Evolutionary conservation across 2,797 vertebrate species (phyloP), one percentile per base, ranked within the genome.

Genomic region (Phrynocephalus vlangalii): DNA sequence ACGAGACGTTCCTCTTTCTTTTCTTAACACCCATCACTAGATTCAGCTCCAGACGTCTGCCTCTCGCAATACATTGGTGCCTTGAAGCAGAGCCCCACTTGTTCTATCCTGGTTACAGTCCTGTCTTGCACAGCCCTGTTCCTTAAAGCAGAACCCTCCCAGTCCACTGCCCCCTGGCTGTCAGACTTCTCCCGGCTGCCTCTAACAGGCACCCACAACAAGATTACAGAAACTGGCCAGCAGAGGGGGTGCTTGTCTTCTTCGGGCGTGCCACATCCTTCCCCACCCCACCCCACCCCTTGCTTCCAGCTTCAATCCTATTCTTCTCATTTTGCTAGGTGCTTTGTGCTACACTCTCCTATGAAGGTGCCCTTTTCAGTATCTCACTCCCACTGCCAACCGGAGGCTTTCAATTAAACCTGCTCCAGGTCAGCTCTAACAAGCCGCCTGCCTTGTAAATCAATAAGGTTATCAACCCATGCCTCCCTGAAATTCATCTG

Each of bases 351-450:
- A 22, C 22, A 81, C 73, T 81, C 28, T 86, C 60, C 82, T 90
- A 20, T 83, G 89, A 91, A 87, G 84, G 86, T 94, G 92, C 86
- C 94, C 85, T 92, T 90, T 84, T 24, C 2, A 0, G 16, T 89
- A 71, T 82, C 90, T 85, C 0, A 0, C 83, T 94, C 85, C 86
- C 18, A 3, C 52, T 11, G 18, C 88, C 90, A 89, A 87, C 78
- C 22, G 0, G 86, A 33, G 76, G 30, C 73, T 91, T 91, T 86
- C 90, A 91, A 70, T 93, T 94, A 93, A 90, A 93, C 13, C 84
- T 87, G 87, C 85, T 88, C 87, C 91, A 80, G 93, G 92, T 93
- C 93, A 95, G 86, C 85, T 85, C 81, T 90, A 91, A 94, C 93
- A 92, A 92, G 93, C 90, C 89, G 90, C 87, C 84, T 92, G 76